These are phyloP conservation scores for Trissolcus japonicus DNA, from an alignment of 2,888 invertebrate species.

Conservation along the genomic window DNA sequence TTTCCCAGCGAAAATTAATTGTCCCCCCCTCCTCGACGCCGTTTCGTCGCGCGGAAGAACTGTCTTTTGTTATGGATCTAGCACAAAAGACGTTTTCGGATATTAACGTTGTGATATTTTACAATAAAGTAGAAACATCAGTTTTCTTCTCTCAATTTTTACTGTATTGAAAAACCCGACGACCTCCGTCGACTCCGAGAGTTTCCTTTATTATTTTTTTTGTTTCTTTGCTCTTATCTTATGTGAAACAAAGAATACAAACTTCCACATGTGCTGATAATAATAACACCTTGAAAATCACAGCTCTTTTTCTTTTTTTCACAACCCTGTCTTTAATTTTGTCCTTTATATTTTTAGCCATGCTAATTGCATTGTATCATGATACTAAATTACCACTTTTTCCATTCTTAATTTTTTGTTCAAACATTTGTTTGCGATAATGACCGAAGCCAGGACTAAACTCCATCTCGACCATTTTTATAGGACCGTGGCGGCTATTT, in stretches of 20 bases:
- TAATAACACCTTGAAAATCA: conserved; percentile 72
- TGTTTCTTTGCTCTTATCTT: conserved; percentile 62
- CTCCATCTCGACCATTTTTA: too few species aligned
- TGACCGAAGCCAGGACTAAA: too few species aligned
- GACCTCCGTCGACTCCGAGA: conserved; percentile 57
- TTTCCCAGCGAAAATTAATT: background rate
- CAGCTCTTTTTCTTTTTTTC: background rate
- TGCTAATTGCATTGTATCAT: too few species aligned
- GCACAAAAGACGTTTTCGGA: conserved; percentile 66
- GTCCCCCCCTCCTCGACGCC: conserved; percentile 18
- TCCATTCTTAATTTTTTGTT: too few species aligned
- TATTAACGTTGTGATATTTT: conserved; percentile 76
- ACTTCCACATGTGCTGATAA: conserved; percentile 75
- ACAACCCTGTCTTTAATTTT: too few species aligned
- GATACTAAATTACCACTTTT: background rate
- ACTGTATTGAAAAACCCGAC: conserved; percentile 13
- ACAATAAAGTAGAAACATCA: conserved; percentile 70
- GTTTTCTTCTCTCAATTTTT: conserved; percentile 64
- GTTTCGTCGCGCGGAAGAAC: conserved; percentile 44
- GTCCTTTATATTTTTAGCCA: background rate
- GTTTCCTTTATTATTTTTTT: background rate
- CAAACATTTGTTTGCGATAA: too few species aligned
- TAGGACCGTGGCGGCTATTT: too few species aligned
- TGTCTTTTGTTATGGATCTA: conserved; percentile 62
- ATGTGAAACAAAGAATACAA: conserved; percentile 63